phyloP scores from a whole-genome alignment of 2,113 vertebrate species.

The human (Homo sapiens) region DNA sequence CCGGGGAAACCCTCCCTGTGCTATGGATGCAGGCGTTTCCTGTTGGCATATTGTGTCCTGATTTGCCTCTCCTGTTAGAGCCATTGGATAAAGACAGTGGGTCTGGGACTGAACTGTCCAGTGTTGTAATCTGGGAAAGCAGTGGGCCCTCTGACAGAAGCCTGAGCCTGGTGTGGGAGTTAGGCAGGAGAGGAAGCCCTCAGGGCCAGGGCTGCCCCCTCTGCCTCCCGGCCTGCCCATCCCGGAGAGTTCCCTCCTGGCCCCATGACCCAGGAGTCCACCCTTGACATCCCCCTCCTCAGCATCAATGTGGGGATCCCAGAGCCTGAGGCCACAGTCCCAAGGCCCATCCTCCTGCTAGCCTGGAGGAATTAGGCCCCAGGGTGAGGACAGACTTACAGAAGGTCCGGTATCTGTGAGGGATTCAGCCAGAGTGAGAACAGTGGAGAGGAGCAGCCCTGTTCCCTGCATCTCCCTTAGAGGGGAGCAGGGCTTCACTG shows the following conservation, averaged over 20 bases:
- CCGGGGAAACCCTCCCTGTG: not conserved
- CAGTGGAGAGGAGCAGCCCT: not conserved
- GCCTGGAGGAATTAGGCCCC: accelerated
- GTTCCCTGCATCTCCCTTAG: not conserved
- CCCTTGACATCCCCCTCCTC: accelerated
- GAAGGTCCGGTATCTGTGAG: not conserved
- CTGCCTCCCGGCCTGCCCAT: not conserved
- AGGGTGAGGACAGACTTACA: not conserved
- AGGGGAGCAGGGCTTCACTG: not conserved
- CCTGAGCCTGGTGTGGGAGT: not conserved
- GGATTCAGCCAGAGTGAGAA: not conserved
- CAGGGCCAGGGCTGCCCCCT: not conserved
- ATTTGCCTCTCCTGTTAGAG: not conserved
- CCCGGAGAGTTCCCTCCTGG: not conserved
- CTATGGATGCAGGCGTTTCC: accelerated
- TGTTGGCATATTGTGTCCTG: accelerated
- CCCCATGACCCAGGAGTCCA: not conserved
- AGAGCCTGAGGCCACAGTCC: not conserved
- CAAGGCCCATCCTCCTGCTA: not conserved
- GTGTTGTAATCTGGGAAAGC: not conserved
- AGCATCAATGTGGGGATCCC: not conserved
- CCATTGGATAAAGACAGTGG: not conserved
- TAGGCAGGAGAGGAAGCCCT: not conserved
- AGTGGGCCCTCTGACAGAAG: not conserved
- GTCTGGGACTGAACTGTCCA: not conserved